Evolutionary conservation across 2,113 vertebrate genomes (phyloP), one percentile per base, ranked within the genome.

Genomic region (Rallus limicola): DNA sequence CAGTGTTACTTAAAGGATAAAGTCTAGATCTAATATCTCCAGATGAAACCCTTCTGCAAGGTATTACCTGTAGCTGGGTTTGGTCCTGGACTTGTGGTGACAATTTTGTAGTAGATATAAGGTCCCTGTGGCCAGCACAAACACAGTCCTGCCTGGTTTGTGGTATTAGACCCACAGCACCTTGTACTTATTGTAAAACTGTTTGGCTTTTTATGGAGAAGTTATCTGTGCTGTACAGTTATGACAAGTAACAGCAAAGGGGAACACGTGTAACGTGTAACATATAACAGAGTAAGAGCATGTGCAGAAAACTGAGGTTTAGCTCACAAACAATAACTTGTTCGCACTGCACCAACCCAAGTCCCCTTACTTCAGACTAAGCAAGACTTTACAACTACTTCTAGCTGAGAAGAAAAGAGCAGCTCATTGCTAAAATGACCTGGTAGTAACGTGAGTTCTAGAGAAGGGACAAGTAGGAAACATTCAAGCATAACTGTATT

Each of bases 271-370:
- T 48, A 48, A 48, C 20, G 16, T 29, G 38, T 86, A 26, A 59
- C 13, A 9, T 26, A 1, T 18, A 46, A 40, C 10, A 50, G 10
- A 15, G 7, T 65, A 68, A 21, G 13, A 42, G 4, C 4, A 14
- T 2, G 10, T 13, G 48, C 44, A 84, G 55, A 74, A 84, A 87
- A 40, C 10, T 33, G 38, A 42, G 29, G 55, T 52, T 81, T 80
- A 83, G 59, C 15, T 25, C 38, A 46, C 19, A 33, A 60, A 85
- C 29, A 52, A 2, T 11, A 79, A 42, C 26, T 59, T 63, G 31
- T 5, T 67, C 1, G 0, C 8, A 13, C 19, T 17, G 34, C 10
- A 25, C 3, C 14, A 60, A 42, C 0, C 0, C 0, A 0, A 69
- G 31, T 9, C 68, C n/a, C 29, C 33, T 62, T 72, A 31, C 36